phyloP scores from a whole-genome alignment of 2,888 invertebrate genomes.

The Anarsia innoxiella region DNA sequence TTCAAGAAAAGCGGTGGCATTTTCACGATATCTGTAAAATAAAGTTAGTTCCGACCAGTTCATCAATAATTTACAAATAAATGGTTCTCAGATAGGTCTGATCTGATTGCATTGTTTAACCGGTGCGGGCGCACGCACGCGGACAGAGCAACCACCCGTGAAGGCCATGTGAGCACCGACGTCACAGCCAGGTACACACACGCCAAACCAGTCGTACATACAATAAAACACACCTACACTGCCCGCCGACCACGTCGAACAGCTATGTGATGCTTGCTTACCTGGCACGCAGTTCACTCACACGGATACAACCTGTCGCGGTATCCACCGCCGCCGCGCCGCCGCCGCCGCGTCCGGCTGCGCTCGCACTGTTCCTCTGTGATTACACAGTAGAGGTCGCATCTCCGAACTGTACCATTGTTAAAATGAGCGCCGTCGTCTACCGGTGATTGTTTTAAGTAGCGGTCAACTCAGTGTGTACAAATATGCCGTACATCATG shows the following conservation, averaged over 20 bases:
- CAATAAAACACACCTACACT: constrained; percentile 24
- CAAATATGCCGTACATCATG: constrained; percentile 68
- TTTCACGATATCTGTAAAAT: too few species aligned
- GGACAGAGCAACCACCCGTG: constrained; percentile 50
- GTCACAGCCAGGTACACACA: constrained; percentile 43
- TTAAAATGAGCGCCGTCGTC: constrained; percentile 39
- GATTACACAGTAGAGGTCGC: constrained; percentile 12
- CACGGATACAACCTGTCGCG: too few species aligned
- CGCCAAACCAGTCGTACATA: constrained; percentile 26
- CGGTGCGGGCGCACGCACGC: constrained; percentile 37
- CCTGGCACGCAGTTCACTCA: constrained; percentile 32
- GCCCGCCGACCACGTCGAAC: constrained; percentile 25
- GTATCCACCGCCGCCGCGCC: too few species aligned
- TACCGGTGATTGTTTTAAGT: constrained; percentile 30
- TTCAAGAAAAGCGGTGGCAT: not conserved
- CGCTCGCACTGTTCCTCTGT: constrained; percentile 14
- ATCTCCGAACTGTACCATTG: constrained; percentile 15
- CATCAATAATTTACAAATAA: constrained; percentile 1
- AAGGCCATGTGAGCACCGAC: constrained; percentile 53
- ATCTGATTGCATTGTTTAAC: constrained; percentile 17
- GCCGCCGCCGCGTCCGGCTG: constrained; percentile 16
- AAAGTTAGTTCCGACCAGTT: not conserved
- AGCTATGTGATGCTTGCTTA: constrained; percentile 31
- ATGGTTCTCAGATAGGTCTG: not conserved
- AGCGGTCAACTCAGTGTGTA: constrained; percentile 5